Conservation (phyloP, 2,797 vertebrate genomes). For the Helicolenus hilgendorfi region DNA sequence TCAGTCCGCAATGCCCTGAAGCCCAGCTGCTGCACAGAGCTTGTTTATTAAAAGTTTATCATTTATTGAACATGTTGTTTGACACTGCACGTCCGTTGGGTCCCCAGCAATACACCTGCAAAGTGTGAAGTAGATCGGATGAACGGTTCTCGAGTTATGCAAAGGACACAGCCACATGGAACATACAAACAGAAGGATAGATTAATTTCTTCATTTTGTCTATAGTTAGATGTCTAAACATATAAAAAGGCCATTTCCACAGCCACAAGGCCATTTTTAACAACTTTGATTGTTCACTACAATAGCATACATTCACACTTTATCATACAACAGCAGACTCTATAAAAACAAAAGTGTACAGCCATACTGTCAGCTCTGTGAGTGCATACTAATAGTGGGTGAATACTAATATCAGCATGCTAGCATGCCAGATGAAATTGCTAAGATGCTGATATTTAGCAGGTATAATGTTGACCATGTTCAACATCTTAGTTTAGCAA, state of each 20-base stretch:
- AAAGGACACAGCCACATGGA: too few species aligned
- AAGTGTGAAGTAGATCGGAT: too few species aligned
- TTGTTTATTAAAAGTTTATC: too few species aligned
- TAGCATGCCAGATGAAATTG: not conserved
- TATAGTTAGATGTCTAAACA: not conserved
- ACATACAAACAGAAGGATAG: too few species aligned
- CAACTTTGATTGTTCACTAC: not conserved
- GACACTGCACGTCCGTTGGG: too few species aligned
- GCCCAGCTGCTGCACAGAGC: too few species aligned
- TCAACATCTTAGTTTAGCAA: not conserved
- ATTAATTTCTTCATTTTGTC: too few species aligned
- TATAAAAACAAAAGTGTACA: not conserved
- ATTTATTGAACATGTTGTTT: too few species aligned
- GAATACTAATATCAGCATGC: not conserved
- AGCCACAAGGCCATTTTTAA: too few species aligned
- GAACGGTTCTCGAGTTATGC: too few species aligned
- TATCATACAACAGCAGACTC: not conserved
- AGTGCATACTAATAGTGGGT: not conserved
- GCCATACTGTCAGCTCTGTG: not conserved
- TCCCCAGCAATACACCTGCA: too few species aligned
- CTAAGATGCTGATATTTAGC: not conserved
- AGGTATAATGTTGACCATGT: not conserved
- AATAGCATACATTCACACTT: not conserved
- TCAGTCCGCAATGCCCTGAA: too few species aligned
- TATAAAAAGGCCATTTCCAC: not conserved